These are phyloP conservation scores for Pelochelys cantorii DNA, from an alignment of 2,797 vertebrate species.

Conservation along the genomic window DNA sequence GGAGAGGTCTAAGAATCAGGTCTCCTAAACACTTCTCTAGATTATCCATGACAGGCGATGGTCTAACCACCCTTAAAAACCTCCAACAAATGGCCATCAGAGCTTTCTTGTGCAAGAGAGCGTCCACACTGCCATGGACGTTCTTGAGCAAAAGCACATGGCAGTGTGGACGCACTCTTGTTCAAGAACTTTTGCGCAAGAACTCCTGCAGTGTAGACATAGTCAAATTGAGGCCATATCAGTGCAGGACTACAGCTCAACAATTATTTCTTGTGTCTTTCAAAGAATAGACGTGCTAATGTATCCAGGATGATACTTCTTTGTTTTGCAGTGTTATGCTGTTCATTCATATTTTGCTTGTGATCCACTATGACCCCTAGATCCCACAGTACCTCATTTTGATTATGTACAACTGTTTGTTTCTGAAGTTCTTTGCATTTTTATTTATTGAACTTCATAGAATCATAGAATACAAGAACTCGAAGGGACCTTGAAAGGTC, in stretches of 20 bases:
- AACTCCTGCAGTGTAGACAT: no score
- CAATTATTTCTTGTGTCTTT: neutral
- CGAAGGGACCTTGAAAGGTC: no score
- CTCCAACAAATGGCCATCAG: neutral
- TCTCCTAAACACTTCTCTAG: neutral
- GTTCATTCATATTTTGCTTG: neutral
- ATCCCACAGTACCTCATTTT: neutral
- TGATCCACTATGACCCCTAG: neutral
- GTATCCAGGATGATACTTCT: neutral
- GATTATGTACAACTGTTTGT: neutral
- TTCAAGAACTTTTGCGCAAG: no score
- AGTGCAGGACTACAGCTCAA: neutral
- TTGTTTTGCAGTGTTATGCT: neutral
- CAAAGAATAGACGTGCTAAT: neutral
- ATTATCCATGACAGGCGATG: neutral
- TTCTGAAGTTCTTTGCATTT: neutral
- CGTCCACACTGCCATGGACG: no score
- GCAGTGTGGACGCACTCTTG: no score
- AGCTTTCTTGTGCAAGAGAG: no score
- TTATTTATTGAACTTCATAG: neutral
- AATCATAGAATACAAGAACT: no score
- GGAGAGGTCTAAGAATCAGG: neutral
- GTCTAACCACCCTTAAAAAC: neutral
- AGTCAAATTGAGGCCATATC: neutral
- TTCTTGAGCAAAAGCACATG: no score